phyloP scores from a whole-genome alignment of 2,113 vertebrate genomes.

The Corynorhinus townsendii region DNA sequence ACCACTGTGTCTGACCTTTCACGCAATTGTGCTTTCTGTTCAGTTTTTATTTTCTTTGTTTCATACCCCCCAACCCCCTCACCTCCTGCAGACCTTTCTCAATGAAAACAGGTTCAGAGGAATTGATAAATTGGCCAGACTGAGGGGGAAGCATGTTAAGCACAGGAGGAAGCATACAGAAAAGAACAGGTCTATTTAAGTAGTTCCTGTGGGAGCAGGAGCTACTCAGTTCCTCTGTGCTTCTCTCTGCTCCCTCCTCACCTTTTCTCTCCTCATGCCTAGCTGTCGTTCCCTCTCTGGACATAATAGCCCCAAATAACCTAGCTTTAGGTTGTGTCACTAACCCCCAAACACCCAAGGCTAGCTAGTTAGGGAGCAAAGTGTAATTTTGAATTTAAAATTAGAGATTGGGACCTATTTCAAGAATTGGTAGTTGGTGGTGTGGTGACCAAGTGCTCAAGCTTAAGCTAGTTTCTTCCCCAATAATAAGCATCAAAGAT shows the following conservation, averaged over 20 bases:
- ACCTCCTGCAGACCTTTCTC: background rate
- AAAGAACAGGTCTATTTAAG: background rate
- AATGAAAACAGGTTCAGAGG: background rate
- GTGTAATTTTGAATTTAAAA: constrained; percentile 27
- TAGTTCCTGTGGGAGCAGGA: fast-evolving
- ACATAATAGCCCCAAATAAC: background rate
- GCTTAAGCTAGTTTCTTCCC: background rate
- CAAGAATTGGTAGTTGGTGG: background rate
- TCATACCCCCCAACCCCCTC: no score
- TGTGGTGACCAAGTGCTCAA: background rate
- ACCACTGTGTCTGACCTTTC: background rate
- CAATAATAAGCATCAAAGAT: background rate
- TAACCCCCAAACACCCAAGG: background rate
- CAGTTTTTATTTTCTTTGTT: background rate
- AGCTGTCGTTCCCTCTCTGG: background rate
- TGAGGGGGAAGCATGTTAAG: fast-evolving
- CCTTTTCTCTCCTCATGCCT: background rate
- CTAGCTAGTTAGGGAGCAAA: background rate
- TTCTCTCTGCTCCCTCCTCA: background rate
- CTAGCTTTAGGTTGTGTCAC: background rate
- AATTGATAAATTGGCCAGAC: background rate
- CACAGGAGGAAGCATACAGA: background rate
- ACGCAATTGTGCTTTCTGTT: background rate
- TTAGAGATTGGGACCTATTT: background rate
- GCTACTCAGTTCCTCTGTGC: fast-evolving